Conservation (phyloP, 2,113 vertebrate genomes). For the Pollimyrus isidori region DNA sequence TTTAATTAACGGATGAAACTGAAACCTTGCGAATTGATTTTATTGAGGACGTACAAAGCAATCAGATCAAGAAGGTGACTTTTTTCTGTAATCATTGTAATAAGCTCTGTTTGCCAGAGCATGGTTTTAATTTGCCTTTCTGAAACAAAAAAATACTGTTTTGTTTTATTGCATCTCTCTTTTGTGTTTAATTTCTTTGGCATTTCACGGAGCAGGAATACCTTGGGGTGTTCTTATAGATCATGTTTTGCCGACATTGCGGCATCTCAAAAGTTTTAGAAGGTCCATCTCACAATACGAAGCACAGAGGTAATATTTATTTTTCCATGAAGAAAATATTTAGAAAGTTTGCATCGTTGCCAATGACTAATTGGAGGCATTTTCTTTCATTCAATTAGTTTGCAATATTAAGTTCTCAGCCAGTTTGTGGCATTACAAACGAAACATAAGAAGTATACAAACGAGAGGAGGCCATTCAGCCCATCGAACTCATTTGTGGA, state of each 20-base stretch:
- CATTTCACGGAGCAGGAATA: neutral
- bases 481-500: too few species aligned
- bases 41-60: slow-evolving; percentile 31
- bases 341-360: neutral
- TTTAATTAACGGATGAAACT: slow-evolving; percentile 46
- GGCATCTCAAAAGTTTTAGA: neutral
- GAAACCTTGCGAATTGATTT: slow-evolving; percentile 49
- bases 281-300: neutral
- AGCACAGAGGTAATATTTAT: neutral
- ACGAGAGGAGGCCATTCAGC: too few species aligned
- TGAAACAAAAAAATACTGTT: neutral
- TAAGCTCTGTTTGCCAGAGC: neutral
- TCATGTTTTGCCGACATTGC: neutral
- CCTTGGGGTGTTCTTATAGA: neutral
- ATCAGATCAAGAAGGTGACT: slow-evolving; percentile 46
- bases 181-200: neutral
- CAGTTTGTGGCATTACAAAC: too few species aligned
- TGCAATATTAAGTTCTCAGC: neutral
- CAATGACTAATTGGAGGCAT: neutral
- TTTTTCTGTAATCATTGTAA: slow-evolving; percentile 39
- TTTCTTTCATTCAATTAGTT: neutral
- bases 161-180: neutral
- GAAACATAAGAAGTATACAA: too few species aligned
- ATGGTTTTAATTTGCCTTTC: neutral
- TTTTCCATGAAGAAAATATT: neutral